These are phyloP conservation scores for Microcebus murinus DNA, from an alignment of 2,113 vertebrate species.

Conservation along the genomic window DNA sequence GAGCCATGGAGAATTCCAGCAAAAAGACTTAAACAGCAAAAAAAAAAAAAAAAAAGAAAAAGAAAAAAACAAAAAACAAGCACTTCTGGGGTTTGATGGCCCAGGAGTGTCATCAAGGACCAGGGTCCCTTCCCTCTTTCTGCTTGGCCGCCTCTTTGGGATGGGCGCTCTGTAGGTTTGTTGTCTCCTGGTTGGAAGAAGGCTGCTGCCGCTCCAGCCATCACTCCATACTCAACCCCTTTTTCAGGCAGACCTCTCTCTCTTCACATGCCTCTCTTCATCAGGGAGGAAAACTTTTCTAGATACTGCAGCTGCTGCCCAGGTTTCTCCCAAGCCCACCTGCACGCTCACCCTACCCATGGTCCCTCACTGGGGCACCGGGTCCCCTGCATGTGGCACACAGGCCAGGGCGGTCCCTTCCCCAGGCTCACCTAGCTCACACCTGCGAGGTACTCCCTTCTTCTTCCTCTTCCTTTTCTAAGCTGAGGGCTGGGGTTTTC, in stretches of 20 bases:
- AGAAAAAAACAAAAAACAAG: background rate
- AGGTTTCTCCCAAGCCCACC: background rate
- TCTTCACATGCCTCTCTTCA: background rate
- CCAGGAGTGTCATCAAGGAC: too few relatives aligned
- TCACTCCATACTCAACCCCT: background rate
- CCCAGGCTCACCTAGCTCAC: background rate
- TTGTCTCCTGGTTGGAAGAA: background rate
- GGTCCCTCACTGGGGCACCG: fast-evolving
- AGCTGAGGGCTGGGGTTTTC: background rate
- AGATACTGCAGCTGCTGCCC: too few relatives aligned
- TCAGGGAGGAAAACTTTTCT: background rate
- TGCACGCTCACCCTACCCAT: fast-evolving
- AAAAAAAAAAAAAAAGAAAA: background rate
- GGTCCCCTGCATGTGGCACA: fast-evolving
- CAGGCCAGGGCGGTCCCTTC: fast-evolving
- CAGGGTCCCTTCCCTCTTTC: background rate
- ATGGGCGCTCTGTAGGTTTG: background rate
- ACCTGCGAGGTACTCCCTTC: fast-evolving
- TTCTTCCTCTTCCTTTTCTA: background rate
- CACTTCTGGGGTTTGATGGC: background rate
- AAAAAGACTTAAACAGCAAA: background rate
- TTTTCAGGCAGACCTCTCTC: background rate
- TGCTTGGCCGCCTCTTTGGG: background rate
- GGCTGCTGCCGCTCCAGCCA: background rate
- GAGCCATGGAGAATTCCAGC: background rate